Evolutionary conservation across 1,140 invertebrate species (phyloP).

Genomic region (Sweltsa coloradensis): DNA sequence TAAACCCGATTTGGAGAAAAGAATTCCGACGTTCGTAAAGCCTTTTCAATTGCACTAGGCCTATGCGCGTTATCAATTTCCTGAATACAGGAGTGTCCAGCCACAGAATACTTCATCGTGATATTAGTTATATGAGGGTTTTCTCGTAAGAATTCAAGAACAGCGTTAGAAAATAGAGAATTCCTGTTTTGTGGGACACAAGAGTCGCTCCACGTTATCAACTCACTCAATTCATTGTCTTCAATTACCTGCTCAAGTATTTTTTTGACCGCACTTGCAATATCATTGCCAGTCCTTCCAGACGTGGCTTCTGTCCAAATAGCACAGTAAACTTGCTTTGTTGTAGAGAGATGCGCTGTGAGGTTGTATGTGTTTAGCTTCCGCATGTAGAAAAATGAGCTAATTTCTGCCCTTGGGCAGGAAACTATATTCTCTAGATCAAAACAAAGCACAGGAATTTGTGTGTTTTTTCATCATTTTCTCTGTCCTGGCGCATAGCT

Average conservation of each 20-base stretch:
- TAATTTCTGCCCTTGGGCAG: slow-evolving; percentile 18
- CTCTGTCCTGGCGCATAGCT: too few relatives aligned
- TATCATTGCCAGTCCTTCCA: slow-evolving; percentile 18
- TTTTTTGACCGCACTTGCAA: slow-evolving; percentile 19
- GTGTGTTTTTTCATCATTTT: too few relatives aligned
- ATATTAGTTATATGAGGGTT: not conserved
- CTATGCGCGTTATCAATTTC: slow-evolving; percentile 9
- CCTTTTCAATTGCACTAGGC: slow-evolving; percentile 19
- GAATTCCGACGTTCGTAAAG: slow-evolving; percentile 17
- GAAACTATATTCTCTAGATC: slow-evolving; percentile 21
- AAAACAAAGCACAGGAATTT: too few relatives aligned
- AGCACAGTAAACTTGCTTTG: slow-evolving; percentile 17
- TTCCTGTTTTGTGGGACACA: slow-evolving; percentile 4
- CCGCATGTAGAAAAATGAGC: slow-evolving; percentile 17
- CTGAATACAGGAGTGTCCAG: slow-evolving; percentile 1
- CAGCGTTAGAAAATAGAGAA: not conserved
- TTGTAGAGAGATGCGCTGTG: slow-evolving; percentile 16
- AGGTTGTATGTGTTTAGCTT: slow-evolving; percentile 21
- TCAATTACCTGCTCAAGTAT: slow-evolving; percentile 15
- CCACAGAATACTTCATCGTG: not conserved
- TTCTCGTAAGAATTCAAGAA: not conserved
- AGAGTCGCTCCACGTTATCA: slow-evolving; percentile 16
- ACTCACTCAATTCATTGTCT: slow-evolving; percentile 14
- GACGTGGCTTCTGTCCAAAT: slow-evolving; percentile 17
- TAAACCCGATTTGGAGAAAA: slow-evolving; percentile 15